phyloP scores from a whole-genome alignment of 2,888 invertebrate species.

The Dryobota labecula region DNA sequence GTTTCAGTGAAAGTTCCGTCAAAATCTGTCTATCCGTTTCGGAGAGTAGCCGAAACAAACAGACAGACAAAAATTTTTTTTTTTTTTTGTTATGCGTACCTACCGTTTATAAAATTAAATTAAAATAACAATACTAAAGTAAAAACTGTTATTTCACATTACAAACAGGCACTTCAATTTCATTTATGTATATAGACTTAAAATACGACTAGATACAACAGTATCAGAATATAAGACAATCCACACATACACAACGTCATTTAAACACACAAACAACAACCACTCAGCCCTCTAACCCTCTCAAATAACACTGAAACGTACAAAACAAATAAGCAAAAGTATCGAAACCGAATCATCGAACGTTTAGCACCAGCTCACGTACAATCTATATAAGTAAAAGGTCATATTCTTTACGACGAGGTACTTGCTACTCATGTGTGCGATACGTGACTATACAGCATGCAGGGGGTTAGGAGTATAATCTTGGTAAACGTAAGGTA shows the following conservation, averaged over 20 bases:
- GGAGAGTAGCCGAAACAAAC: too few species aligned
- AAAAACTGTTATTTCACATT: too few species aligned
- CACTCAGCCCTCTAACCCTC: constrained; percentile 49
- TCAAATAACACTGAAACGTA: constrained; percentile 63
- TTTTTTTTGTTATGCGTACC: too few species aligned
- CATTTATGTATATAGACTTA: too few species aligned
- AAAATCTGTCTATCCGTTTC: too few species aligned
- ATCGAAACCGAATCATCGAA: constrained; percentile 68
- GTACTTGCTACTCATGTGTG: constrained; percentile 47
- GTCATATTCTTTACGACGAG: constrained; percentile 77
- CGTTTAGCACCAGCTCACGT: constrained; percentile 73
- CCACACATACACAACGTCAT: constrained; percentile 7
- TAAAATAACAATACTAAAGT: too few species aligned
- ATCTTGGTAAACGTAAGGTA: constrained; percentile 38
- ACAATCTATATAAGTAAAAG: constrained; percentile 77
- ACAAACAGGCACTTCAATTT: too few species aligned
- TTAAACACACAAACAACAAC: constrained; percentile 17
- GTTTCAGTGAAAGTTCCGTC: too few species aligned
- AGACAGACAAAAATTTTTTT: too few species aligned
- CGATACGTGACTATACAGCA: constrained; percentile 47
- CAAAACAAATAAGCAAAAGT: constrained; percentile 60
- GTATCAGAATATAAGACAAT: neutral
- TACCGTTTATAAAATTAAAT: too few species aligned
- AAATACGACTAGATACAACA: too few species aligned
- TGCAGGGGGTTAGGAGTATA: constrained; percentile 38